Percentiles rank a stretch among this genome's conserved stretches.
phyloP scores from a whole-genome alignment of 1,140 invertebrate species.

The Brachionus sp. region DNA sequence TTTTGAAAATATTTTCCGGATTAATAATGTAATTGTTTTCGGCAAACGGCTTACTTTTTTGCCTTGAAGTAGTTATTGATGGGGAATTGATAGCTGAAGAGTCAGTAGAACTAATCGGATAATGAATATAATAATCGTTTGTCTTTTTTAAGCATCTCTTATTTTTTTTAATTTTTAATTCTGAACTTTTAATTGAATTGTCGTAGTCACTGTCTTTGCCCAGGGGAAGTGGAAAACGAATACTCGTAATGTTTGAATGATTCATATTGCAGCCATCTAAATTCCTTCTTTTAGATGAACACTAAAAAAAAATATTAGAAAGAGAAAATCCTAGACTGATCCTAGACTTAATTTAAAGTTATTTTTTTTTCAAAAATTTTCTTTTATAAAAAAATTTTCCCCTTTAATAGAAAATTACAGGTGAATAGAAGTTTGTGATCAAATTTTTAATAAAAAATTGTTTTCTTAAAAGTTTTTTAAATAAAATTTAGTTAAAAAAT shows the following conservation, averaged over 20 bases:
- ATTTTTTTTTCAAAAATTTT: no score
- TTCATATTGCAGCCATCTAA: neutral
- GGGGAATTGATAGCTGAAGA: constrained; percentile 9
- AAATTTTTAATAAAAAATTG: no score
- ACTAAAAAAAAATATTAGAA: neutral
- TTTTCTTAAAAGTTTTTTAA: no score
- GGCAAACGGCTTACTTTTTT: neutral
- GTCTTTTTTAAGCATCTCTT: neutral
- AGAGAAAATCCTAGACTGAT: no score
- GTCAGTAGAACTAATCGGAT: constrained; percentile 17
- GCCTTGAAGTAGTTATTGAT: neutral
- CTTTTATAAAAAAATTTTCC: no score
- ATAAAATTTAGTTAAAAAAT: no score
- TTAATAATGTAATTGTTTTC: neutral
- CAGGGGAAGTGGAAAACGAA: constrained; percentile 1
- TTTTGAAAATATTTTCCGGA: neutral
- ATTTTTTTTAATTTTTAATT: neutral
- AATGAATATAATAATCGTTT: constrained; percentile 11
- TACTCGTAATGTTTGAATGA: neutral
- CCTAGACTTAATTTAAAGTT: no score
- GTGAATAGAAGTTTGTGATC: no score
- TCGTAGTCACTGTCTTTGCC: constrained; percentile 10
- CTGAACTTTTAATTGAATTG: neutral
- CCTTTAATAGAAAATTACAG: no score
- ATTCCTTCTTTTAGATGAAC: neutral